Base-by-base conservation (phyloP, 37 sponge, comb jelly and placozoan species). In the Beroe forskalii region DNA sequence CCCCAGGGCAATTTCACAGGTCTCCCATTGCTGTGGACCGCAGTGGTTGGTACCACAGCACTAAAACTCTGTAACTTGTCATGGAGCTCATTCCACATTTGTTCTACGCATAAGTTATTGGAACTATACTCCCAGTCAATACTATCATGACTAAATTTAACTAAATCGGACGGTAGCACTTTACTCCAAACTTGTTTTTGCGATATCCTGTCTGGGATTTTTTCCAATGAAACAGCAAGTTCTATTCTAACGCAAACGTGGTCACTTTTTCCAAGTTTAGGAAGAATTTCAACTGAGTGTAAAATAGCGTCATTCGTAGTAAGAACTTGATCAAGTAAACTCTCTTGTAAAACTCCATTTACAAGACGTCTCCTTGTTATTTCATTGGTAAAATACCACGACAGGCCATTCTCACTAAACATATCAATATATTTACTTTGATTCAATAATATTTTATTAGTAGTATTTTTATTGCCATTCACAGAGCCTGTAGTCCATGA, bases 271-370 rank as follows among this genome's bases (percentile, higher is more conserved):
- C 72, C 72, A 32, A 69, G 39, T 1, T 17, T 27, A 8, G 72
- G 32, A 35, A 69, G 33, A 36, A 69, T 36, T 20, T 69, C 32
- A 36, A 27, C 27, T 33, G 37, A 19, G 19, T 32, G 12, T 33
- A 69, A 33, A 36, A 69, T 19, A 69, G 72, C 72, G 32, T 69
- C 72, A 36, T 69, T 69, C 14, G 72, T 69, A 36, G 12, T 33
- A 27, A 69, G 32, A 33, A 69, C 72, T 33, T 69, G 72, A 35
- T 69, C 72, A 69, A 69, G 72, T 1, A 69, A 37, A 17, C 72
- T 69, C 72, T 69, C 72, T 32, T 69, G 72, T 33, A 69, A 37
- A 69, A 32, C 32, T 8, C 32, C 72, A 2, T 69, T 69, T 19
- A 69, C 72, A 32, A 69, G 36, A 4, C 72, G 36, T 17, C 72